Evolutionary conservation across 2,797 vertebrate species (phyloP).

Genomic region (Aratinga solstitialis): DNA sequence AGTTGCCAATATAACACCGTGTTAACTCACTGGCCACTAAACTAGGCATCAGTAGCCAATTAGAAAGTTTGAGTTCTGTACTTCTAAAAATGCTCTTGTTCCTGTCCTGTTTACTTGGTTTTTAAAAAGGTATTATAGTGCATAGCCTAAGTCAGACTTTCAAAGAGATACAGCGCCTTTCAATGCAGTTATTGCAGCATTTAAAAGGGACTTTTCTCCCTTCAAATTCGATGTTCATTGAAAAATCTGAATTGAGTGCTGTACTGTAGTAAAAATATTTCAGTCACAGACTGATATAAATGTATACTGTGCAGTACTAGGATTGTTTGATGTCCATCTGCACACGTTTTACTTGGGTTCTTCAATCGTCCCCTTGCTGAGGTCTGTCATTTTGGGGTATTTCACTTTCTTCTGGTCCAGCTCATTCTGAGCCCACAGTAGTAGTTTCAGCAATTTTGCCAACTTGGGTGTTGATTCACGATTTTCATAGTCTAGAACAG

Average conservation of each 20-base stretch:
- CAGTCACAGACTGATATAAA: slow-evolving; percentile 75
- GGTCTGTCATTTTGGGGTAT: slow-evolving; percentile 99
- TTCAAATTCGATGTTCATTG: slow-evolving; percentile 68
- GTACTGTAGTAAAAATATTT: slow-evolving; percentile 73
- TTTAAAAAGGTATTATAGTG: slow-evolving; percentile 60
- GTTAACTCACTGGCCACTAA: slow-evolving; percentile 57
- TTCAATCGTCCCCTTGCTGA: slow-evolving; percentile 97
- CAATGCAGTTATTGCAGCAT: slow-evolving; percentile 65
- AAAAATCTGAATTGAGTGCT: slow-evolving; percentile 72
- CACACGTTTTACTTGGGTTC: slow-evolving; percentile 89
- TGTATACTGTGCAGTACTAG: slow-evolving; percentile 56
- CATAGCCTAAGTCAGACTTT: slow-evolving; percentile 64
- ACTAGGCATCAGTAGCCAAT: slow-evolving; percentile 61
- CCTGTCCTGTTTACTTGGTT: slow-evolving; percentile 50
- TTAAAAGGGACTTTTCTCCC: slow-evolving; percentile 70
- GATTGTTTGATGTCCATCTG: slow-evolving; percentile 54
- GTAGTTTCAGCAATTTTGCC: slow-evolving; percentile 96
- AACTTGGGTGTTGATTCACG: slow-evolving; percentile 97
- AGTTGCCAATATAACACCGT: slow-evolving; percentile 45
- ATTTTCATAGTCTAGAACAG: slow-evolving; percentile 97
- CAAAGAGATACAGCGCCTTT: slow-evolving; percentile 68
- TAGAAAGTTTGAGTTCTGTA: slow-evolving; percentile 56
- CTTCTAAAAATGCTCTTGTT: slow-evolving; percentile 56
- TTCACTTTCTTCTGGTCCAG: slow-evolving; percentile 99
- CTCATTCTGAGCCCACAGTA: slow-evolving; percentile 99